Base-by-base conservation (phyloP, 2,797 vertebrate species). In the Vultur gryphus region DNA sequence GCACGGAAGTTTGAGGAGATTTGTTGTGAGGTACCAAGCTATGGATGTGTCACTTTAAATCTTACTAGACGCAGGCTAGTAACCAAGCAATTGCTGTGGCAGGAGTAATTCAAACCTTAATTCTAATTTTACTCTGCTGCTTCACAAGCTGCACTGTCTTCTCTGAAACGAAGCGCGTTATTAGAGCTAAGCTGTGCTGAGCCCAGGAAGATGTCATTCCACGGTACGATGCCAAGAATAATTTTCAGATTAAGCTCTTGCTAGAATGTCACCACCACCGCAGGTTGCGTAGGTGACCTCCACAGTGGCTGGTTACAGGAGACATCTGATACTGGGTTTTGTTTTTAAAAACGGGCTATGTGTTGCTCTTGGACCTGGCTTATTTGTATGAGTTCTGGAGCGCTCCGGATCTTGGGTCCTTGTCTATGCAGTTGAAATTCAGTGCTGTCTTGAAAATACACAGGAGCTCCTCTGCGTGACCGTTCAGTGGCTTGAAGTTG, bases 51-150 rank as follows among this genome's bases (percentile, higher is more conserved):
- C 90, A 57, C 62, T 86, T 59, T 41, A 70, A 75, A 86, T 70
- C 89, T 52, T 28, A 20, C 17, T 12, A 54, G 44, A 11, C 3
- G 5, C 43, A 14, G 20, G 83, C 75, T 58, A 14, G 31, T 31
- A 41, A 78, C 58, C 35, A 11, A 29, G 37, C 1, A 9, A 46
- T 75, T 7, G 43, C 78, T 3, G 1, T 7, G 41, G 73, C 76
- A 51, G 83, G 0, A 89, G 48, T 62, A 66, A 79, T 59, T 76
- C 86, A 66, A 89, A 13, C 59, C 77, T 61, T 48, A n/a, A 5
- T 67, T 87, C 92, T 92, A 77, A 89, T 94, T 94, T 95, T 90
- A 79, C 58, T 78, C 65, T 1, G 9, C 78, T 55, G 48, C 81
- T 77, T 87, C 18, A 13, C 13, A 37, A 86, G 73, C 86, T 75